Evolutionary conservation across 23 tunicate species (phyloP), one percentile per base, ranked within the genome.

Genomic region (Phallusia fumigata): DNA sequence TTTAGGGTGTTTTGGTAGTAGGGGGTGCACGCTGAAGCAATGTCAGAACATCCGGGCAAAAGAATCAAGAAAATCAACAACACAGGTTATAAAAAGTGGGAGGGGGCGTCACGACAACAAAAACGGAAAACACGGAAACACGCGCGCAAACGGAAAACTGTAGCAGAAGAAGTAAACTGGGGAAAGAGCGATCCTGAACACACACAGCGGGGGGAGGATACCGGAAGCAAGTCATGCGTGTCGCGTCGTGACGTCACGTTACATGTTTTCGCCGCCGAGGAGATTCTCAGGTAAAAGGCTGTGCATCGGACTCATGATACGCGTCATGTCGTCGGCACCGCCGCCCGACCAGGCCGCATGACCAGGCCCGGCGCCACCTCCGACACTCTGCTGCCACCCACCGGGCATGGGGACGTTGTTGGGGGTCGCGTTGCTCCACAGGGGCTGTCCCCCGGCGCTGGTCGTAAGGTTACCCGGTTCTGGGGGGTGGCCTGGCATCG

Each of bases 231-330:
- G 69, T 58, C 69, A 58, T 21, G 69, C 69, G 69, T 24, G 69
- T 3, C 69, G 69, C 16, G 69, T 3, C 11, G 28, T 21, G 28
- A 21, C 69, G 69, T 21, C 69, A 22, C 26, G 13, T 58, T 12
- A 93, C 92, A 93, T 84, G 47, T 83, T 85, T 64, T 93, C 93
- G 19, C 90, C 92, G 49, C 97, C 97, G 24, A 93, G 82, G 35
- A 93, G 84, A 82, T 93, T 93, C 77, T 88, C 97, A 1, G 97
- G 97, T 0, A 93, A 83, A 53, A 93, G 86, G 73, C 84, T 85
- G 77, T 93, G 90, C 65, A 87, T 79, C 30, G 97, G 97, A 52
- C 97, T 93, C 85, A 84, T 88, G 52, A 88, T 81, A 28, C 97
- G 92, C 0, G 84, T 65, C 53, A 77, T 64, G 36, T 93, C 90